Evolutionary conservation across 2,113 vertebrate genomes (phyloP).

Genomic region (Gavialis gangeticus): DNA sequence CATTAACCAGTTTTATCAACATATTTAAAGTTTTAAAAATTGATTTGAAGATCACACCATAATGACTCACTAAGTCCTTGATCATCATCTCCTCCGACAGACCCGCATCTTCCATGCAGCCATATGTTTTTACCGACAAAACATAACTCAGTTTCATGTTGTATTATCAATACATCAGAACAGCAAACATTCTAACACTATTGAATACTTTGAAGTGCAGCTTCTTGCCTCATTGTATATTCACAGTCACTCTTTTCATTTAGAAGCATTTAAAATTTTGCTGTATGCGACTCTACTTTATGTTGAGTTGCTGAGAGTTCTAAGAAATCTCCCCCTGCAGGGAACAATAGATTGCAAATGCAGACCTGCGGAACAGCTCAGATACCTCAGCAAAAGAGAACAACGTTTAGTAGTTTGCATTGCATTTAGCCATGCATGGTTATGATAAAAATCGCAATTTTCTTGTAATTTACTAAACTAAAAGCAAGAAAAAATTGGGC

Average conservation of each 20-base stretch:
- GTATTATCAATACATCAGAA: not conserved
- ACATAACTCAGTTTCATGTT: not conserved
- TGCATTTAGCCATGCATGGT: not conserved
- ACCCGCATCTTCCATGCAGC: not conserved
- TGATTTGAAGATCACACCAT: slow-evolving; percentile 9
- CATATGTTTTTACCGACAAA: fast-evolving
- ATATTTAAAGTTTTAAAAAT: not conserved
- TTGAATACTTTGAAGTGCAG: not conserved
- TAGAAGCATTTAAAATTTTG: not conserved
- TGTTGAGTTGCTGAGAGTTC: not conserved
- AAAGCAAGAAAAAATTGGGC: not conserved
- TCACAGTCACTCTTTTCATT: not conserved
- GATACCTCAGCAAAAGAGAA: not conserved
- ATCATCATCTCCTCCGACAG: not conserved
- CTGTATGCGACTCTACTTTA: not conserved
- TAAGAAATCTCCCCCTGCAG: not conserved
- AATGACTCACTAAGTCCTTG: not conserved
- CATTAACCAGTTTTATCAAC: not conserved
- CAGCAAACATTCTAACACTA: not conserved
- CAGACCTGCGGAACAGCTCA: not conserved
- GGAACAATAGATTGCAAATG: not conserved
- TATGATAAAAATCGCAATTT: not conserved
- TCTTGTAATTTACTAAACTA: not conserved
- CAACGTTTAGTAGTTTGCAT: not conserved
- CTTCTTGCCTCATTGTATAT: not conserved